phyloP scores from a whole-genome alignment of 2,797 vertebrate species.

The Acanthiza pusilla region DNA sequence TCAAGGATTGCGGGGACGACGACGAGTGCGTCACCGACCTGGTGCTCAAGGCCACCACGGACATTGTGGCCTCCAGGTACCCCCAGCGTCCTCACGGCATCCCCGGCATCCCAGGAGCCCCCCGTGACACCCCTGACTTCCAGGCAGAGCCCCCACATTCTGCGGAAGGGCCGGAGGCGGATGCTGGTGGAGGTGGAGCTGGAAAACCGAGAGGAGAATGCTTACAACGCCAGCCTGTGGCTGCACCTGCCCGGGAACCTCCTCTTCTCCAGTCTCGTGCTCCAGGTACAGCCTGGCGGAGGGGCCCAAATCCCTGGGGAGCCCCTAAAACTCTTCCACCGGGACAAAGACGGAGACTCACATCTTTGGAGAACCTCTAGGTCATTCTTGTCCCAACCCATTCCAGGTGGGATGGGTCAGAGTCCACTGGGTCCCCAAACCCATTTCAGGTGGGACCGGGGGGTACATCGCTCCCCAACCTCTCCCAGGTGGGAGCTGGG shows the following conservation, averaged over 20 bases:
- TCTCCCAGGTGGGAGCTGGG: not conserved
- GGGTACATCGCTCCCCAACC: accelerated
- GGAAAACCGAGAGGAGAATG: conserved; percentile 88
- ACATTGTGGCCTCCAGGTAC: conserved; percentile 86
- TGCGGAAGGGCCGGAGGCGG: conserved; percentile 82
- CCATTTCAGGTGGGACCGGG: not conserved
- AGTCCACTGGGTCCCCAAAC: no score
- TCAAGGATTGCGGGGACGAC: conserved; percentile 94
- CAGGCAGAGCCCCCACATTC: conserved; percentile 87
- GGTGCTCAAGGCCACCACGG: conserved; percentile 83
- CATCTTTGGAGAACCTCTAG: not conserved
- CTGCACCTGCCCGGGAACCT: not conserved
- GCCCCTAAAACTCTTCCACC: not conserved
- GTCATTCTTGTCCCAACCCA: not conserved
- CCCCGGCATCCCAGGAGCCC: no score
- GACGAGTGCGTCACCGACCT: conserved; percentile 88
- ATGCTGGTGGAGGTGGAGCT: conserved; percentile 82
- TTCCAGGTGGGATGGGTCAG: not conserved
- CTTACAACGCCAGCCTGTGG: conserved; percentile 87
- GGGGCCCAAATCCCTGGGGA: no score
- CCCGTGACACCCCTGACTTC: not conserved
- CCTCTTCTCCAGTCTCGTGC: conserved; percentile 78
- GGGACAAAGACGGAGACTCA: not conserved
- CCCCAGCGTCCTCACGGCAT: not conserved
- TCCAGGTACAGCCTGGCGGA: conserved; percentile 69